These are phyloP conservation scores for Actinia tenebrosa DNA, from an alignment of 64 coral and sea anemone genomes.

Conservation along the genomic window DNA sequence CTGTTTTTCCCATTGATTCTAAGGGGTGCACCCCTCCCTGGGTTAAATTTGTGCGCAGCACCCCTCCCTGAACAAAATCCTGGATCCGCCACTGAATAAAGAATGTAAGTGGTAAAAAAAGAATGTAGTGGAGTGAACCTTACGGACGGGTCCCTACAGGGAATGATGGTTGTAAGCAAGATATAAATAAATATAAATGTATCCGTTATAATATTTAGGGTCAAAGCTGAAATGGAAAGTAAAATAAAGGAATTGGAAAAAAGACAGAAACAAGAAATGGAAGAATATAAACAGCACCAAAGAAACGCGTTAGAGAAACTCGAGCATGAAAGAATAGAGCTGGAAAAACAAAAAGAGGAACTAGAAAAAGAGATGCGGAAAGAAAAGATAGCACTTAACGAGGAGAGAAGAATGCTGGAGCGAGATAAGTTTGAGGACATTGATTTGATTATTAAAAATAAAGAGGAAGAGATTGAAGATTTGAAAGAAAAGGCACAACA, in stretches of 20 bases:
- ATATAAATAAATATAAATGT: no score
- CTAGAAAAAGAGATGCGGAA: slow-evolving; percentile 72
- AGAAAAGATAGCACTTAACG: slow-evolving; percentile 72
- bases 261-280: slow-evolving; percentile 54
- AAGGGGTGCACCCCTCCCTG: no score
- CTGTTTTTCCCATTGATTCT: no score
- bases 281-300: slow-evolving; percentile 72
- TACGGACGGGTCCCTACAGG: no score
- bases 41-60: no score
- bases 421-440: slow-evolving; percentile 88
- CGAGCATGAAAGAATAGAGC: slow-evolving; percentile 61
- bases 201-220: slow-evolving; percentile 30
- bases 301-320: slow-evolving; percentile 48
- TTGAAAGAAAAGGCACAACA: slow-evolving; percentile 87
- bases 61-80: no score
- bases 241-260: slow-evolving; percentile 78
- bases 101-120: no score
- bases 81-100: no score
- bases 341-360: slow-evolving; percentile 75
- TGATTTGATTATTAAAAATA: slow-evolving; percentile 69
- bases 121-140: no score
- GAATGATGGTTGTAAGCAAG: no score
- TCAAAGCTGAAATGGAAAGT: slow-evolving; percentile 81
- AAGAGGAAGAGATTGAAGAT: slow-evolving; percentile 80
- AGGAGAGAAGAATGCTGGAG: slow-evolving; percentile 69